Base-by-base conservation (phyloP, 2,888 invertebrate genomes). In the Adelognathus sp. region DNA sequence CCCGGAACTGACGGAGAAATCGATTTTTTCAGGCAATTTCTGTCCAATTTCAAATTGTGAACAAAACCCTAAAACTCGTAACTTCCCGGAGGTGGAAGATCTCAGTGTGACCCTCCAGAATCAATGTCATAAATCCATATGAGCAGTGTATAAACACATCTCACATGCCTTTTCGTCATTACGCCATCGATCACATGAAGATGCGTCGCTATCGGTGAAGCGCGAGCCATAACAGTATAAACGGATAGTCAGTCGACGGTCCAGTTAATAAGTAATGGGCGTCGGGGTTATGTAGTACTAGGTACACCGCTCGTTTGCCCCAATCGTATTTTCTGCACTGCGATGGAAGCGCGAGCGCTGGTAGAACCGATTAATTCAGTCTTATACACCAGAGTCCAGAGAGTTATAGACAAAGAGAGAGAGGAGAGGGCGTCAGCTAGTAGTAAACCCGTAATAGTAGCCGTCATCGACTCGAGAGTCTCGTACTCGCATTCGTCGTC, bases 381-480 rank as follows among this genome's bases (percentile, higher is more conserved):
- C 46, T 16, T 7, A 11, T 21, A 24, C 11, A 24, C 24, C n/a
- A n/a, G n/a, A n/a, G 46, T 46, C 46, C n/a, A 11, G 29, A 16
- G 21, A 21, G 27, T 11, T 7, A 41, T 24, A 39, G 54, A 41
- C 27, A 29, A 44, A 54, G 24, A 29, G 41, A 41, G 41, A 27
- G 44, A 2, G 21, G 46, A 21, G 63, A 58, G 58, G 67, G 73
- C 69, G 69, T 73, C 73, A 78, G 77, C 63, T 21, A 54, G 67
- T 67, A 61, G 61, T 67, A 77, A 72, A 78, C 63, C 50, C 56
- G 69, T 73, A 73, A 78, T 73, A 58, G 77, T 50, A 56, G 63
- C 56, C 67, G 58, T 63, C 63, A 69, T 73, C 77, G 77, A 69
- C 77, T 78, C 77, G 67, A 69, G 77, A 78, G 63, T 73, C 33